phyloP scores from a whole-genome alignment of 2,888 invertebrate species.

The Sphaerophoria rueppellii region DNA sequence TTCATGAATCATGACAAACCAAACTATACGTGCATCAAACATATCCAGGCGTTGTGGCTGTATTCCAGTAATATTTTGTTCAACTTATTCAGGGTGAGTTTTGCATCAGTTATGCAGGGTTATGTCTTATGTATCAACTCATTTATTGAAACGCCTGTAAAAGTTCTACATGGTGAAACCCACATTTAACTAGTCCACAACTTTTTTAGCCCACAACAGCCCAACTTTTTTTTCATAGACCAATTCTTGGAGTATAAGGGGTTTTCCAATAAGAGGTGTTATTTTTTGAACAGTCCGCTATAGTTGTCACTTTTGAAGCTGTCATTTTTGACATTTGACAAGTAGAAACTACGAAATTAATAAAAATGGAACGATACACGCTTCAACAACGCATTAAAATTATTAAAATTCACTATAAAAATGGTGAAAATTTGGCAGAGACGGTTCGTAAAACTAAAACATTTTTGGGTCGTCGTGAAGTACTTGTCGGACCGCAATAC shows the following conservation, averaged over 20 bases:
- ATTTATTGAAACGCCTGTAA: constrained; percentile 73
- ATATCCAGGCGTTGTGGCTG: constrained; percentile 61
- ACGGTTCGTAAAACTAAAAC: too few relatives aligned
- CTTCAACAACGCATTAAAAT: too few relatives aligned
- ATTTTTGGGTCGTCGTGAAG: too few relatives aligned
- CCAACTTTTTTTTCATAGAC: constrained; percentile 53
- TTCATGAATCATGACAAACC: constrained; percentile 2
- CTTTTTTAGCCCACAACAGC: not conserved
- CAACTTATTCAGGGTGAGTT: constrained; percentile 73
- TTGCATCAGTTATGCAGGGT: constrained; percentile 73
- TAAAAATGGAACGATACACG: too few relatives aligned
- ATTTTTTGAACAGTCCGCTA: too few relatives aligned
- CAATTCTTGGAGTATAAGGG: constrained; percentile 59
- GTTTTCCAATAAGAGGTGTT: too few relatives aligned
- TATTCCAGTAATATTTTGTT: constrained; percentile 70
- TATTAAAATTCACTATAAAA: too few relatives aligned
- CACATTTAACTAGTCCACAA: constrained; percentile 12
- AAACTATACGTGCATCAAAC: constrained; percentile 15
- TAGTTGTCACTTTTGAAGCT: too few relatives aligned
- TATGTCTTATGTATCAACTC: constrained; percentile 74
- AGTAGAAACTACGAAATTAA: too few relatives aligned
- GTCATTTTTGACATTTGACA: too few relatives aligned
- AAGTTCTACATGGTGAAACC: constrained; percentile 53
- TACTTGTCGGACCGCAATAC: too few relatives aligned
- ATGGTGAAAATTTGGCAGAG: too few relatives aligned